Evolutionary conservation across 2,797 vertebrate genomes (phyloP), one percentile per base, ranked within the genome.

Genomic region (Hydrolagus colliei): DNA sequence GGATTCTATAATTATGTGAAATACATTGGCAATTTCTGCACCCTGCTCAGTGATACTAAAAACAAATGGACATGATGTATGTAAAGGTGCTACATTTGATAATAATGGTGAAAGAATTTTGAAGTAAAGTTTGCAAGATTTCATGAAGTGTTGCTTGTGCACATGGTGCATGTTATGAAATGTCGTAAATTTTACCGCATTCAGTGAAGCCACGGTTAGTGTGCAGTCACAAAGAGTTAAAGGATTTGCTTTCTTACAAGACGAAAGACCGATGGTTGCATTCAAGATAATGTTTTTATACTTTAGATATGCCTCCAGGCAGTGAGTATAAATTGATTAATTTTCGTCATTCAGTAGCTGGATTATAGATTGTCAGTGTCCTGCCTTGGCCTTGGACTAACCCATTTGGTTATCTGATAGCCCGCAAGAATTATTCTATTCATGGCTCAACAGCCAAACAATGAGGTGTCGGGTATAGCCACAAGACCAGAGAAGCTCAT

Each of bases 321-420:
- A 84, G 65, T 63, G 79, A 84, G 71, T 65, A 84, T 84, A 32
- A 84, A 84, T 84, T 84, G 79, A 84, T 84, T 84, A 9, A 32
- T 11, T 68, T 41, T 35, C 79, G 16, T 68, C 79, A 84, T 84
- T 52, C 79, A 84, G 32, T 84, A 68, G 79, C 32, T 84, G 41
- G 27, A 71, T 84, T 84, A 84, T 84, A 84, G 79, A 84, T 84
- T 63, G 67, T 52, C 79, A 71, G 65, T 84, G 79, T 35, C 20
- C 14, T 84, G 65, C 71, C 79, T 71, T 84, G 65, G 79, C 10
- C 79, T 68, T 84, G 79, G 67, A 68, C 67, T 84, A 84, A 84
- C 79, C 79, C 79, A 84, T 52, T 84, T 68, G 65, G 32, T 84
- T 65, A 71, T 84, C 27, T 68, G 79, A 82, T 82, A 68, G 63